Evolutionary conservation across 2,888 invertebrate species (phyloP), one percentile per base, ranked within the genome.

Genomic region (Andrena bicolor): DNA sequence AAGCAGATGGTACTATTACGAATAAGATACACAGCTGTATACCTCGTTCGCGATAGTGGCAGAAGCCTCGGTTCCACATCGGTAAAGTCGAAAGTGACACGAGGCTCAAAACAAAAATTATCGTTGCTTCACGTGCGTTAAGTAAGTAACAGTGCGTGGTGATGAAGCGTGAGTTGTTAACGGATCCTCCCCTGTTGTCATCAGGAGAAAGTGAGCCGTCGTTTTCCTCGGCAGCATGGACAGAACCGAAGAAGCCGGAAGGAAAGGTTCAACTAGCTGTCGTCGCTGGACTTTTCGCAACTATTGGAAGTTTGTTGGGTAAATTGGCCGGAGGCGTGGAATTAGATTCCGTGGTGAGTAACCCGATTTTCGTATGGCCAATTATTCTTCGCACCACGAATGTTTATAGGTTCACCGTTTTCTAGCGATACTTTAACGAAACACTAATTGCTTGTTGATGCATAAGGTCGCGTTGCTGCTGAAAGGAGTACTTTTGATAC

Each of bases 221-320:
- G 60, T 48, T 26, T 53, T 23, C 26, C 5, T 41, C 49, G 6
- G 10, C 35, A 61, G 32, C 30, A 80, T 72, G 53, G 23, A 26
- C 13, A n/a, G 49, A 32, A 53, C 41, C 58, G 8, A 73, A 61
- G 10, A 64, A 65, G n/a, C 51, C 70, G 41, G 49, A 2, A 51
- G 60, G 30, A 1, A 84, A 86, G 30, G 77, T 92, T 53, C 88
- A 92, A 82, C 92, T 94, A 92, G 95, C 96, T 2, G 94, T 96
- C 85, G 89, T 95, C 83, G 95, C 96, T 48, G 96, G 96, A 58
- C 89, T 95, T 86, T 96, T 95, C 94, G 96, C 96, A 28, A 95
- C 96, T 48, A 90, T 94, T 75, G 96, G 96, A 53, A 96, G 96
- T 91, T 94, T 96, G 56, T 94, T 96, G 68, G 96, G 96, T 49